These are phyloP conservation scores for Urocyon cinereoargenteus DNA, from an alignment of 2,797 vertebrate genomes.

Conservation along the genomic window DNA sequence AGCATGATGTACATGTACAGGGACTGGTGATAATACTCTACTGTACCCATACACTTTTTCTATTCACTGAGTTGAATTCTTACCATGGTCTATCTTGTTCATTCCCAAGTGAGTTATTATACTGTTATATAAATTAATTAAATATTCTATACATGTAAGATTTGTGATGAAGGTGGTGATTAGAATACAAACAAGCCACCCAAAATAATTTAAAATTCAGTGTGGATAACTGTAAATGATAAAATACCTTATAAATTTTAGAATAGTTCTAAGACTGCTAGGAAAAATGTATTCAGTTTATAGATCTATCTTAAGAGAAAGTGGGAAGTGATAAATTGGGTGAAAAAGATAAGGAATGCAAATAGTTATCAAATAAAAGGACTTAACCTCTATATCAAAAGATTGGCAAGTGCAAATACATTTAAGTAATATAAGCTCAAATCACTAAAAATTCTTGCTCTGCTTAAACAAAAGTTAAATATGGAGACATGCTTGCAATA, in stretches of 20 bases:
- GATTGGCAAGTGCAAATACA: background rate
- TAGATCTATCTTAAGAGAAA: background rate
- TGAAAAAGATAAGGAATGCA: background rate
- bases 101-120: background rate
- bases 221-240: background rate
- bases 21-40: background rate
- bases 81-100: background rate
- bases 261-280: background rate
- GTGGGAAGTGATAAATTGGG: background rate
- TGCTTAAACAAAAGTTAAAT: background rate
- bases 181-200: background rate
- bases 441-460: background rate
- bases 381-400: background rate
- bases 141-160: background rate
- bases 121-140: background rate
- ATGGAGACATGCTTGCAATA: background rate
- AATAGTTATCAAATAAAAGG: background rate
- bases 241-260: background rate
- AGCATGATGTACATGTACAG: background rate
- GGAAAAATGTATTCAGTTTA: background rate
- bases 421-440: background rate
- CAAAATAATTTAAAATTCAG: conserved; percentile 19
- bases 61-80: background rate
- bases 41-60: background rate
- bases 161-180: background rate